Evolutionary conservation across 2,888 invertebrate genomes (phyloP).

Genomic region (Diogma glabrata): DNA sequence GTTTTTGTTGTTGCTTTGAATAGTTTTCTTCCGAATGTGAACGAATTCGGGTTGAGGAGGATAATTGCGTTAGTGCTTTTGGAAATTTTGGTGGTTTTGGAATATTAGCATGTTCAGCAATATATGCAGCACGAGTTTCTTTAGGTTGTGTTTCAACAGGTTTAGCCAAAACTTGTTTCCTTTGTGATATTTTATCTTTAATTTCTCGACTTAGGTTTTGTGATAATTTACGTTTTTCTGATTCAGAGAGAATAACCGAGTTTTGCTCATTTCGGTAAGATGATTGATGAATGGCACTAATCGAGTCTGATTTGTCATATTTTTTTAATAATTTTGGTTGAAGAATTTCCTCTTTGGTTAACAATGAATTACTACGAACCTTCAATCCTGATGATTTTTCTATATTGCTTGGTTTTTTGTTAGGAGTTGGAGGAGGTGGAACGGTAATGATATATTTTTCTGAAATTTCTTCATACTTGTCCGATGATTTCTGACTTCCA

Average conservation of each 20-base stretch:
- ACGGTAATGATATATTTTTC: slow-evolving; percentile 53
- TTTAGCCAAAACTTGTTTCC: slow-evolving; percentile 21
- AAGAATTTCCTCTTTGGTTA: slow-evolving; percentile 37
- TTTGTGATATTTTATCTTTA: slow-evolving; percentile 48
- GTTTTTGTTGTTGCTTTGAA: slow-evolving; percentile 5
- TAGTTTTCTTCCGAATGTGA: slow-evolving; percentile 8
- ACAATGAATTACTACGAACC: slow-evolving; percentile 46
- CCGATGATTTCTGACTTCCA: slow-evolving; percentile 17
- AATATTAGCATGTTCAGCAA: slow-evolving; percentile 40
- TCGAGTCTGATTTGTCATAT: slow-evolving; percentile 42
- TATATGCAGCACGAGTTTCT: slow-evolving; percentile 50
- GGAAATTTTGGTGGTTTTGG: slow-evolving; percentile 4
- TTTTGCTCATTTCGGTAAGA: neutral
- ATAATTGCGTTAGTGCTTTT: too few species aligned
- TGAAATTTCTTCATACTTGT: slow-evolving; percentile 32
- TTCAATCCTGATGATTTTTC: slow-evolving; percentile 29
- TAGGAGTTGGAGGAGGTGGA: neutral
- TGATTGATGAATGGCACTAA: slow-evolving; percentile 38
- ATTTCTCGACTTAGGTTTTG: slow-evolving; percentile 62
- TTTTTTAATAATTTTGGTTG: slow-evolving; percentile 26
- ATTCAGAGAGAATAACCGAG: slow-evolving; percentile 41
- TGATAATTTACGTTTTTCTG: slow-evolving; percentile 60
- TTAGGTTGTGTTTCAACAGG: slow-evolving; percentile 31
- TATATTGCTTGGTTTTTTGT: neutral
- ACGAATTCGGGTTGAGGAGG: slow-evolving; percentile 7